Evolutionary conservation across 1,140 invertebrate species (phyloP).

Genomic region (Luehdorfia chinensis): DNA sequence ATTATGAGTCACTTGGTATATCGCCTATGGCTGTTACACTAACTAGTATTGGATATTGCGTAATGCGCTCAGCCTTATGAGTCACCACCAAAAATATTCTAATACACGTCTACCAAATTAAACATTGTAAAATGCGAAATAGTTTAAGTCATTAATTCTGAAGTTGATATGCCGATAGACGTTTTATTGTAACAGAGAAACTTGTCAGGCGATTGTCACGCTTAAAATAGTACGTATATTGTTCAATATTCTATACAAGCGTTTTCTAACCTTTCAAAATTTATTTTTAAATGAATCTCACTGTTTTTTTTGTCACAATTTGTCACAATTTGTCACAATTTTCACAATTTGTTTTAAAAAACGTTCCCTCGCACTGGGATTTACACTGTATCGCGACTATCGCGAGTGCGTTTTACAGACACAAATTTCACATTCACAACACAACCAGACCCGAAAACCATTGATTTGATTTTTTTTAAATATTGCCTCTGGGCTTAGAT

Average conservation of each 20-base stretch:
- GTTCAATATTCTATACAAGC: neutral
- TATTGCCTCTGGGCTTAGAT: too few species aligned
- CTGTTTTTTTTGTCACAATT: neutral
- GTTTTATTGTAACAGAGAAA: neutral
- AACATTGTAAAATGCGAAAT: slow-evolving; percentile 4
- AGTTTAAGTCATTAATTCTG: slow-evolving; percentile 1
- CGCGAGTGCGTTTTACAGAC: too few species aligned
- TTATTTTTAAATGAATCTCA: neutral
- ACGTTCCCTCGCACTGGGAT: too few species aligned
- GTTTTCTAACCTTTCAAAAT: neutral
- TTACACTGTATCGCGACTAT: too few species aligned
- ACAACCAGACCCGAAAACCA: too few species aligned
- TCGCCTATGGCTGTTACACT: too few species aligned
- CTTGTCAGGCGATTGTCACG: neutral
- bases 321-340: too few species aligned
- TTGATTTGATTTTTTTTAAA: too few species aligned
- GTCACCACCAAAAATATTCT: slow-evolving; percentile 57
- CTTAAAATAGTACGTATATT: neutral
- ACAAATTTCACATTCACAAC: too few species aligned
- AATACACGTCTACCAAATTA: slow-evolving; percentile 20
- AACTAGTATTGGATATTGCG: slow-evolving; percentile 58
- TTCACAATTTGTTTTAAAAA: too few species aligned
- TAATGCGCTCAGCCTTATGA: slow-evolving; percentile 50
- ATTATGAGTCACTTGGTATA: too few species aligned
- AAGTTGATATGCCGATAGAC: neutral